phyloP scores from a whole-genome alignment of 2,113 vertebrate genomes.

The Physeter macrocephalus region DNA sequence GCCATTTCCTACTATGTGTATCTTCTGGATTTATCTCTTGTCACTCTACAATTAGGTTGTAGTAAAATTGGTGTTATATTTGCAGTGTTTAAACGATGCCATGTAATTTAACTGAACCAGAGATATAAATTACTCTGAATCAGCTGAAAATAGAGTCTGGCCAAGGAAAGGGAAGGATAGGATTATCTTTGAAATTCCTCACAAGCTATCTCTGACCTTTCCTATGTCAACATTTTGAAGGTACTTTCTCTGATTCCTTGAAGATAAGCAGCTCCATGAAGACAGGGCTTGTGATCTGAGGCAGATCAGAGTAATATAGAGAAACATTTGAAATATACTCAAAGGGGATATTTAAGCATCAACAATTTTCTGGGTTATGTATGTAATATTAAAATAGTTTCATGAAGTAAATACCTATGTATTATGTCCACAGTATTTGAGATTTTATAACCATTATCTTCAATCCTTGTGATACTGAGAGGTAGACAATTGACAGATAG shows the following conservation, averaged over 20 bases:
- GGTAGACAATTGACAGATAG: neutral
- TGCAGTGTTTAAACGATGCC: slow-evolving; percentile 37
- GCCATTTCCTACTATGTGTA: neutral
- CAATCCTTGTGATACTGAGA: neutral
- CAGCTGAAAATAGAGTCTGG: slow-evolving; percentile 19
- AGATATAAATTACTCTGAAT: slow-evolving; percentile 39
- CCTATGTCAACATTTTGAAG: slow-evolving; percentile 47
- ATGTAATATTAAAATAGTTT: neutral
- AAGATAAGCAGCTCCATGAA: slow-evolving; percentile 7
- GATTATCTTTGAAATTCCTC: slow-evolving; percentile 55
- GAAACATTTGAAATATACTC: slow-evolving; percentile 37
- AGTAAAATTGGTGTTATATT: slow-evolving; percentile 33
- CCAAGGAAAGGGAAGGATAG: neutral
- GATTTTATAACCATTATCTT: neutral
- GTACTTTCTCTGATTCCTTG: slow-evolving; percentile 30
- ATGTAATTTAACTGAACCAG: slow-evolving; percentile 44
- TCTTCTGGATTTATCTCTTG: slow-evolving; percentile 45
- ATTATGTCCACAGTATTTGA: neutral
- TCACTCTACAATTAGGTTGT: slow-evolving; percentile 50
- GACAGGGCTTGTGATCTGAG: neutral
- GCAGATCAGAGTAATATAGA: neutral
- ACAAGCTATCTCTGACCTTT: slow-evolving; percentile 57
- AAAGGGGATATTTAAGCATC: neutral
- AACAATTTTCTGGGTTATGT: neutral
- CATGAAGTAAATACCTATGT: neutral